These are phyloP conservation scores for Andrena chrysosceles DNA, from an alignment of 2,888 invertebrate species.

Conservation along the genomic window DNA sequence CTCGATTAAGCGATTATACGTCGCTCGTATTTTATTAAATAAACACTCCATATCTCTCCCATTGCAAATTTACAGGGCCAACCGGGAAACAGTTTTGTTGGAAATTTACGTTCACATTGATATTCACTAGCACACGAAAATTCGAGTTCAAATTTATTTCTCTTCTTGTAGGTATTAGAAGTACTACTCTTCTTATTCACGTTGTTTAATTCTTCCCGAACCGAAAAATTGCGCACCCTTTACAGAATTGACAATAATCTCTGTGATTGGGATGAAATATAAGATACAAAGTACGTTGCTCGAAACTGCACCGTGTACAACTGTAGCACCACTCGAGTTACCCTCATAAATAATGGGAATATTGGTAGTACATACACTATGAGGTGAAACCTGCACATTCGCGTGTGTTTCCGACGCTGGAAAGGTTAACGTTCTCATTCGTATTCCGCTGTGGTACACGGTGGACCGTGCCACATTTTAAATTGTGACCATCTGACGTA, in stretches of 20 bases:
- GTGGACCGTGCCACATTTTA: constrained; percentile 48
- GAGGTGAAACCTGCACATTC: neutral
- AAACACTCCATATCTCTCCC: neutral
- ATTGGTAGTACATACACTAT: neutral
- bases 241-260: too few species aligned
- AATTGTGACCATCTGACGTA: constrained; percentile 32
- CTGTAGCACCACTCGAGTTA: neutral
- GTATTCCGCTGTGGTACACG: constrained; percentile 52
- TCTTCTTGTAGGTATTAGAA: too few species aligned
- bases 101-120: too few species aligned
- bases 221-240: too few species aligned
- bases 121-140: too few species aligned
- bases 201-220: too few species aligned
- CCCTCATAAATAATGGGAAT: neutral
- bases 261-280: too few species aligned
- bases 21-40: constrained; percentile 22
- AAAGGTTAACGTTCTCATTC: constrained; percentile 55
- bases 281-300: too few species aligned
- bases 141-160: too few species aligned
- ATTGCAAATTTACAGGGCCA: neutral
- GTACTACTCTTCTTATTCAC: too few species aligned
- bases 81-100: too few species aligned
- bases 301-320: too few species aligned
- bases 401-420: constrained; percentile 11
- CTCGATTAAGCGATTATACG: constrained; percentile 33